A percentile compares a stretch with the other conserved stretches of the same genome.
Conservation (phyloP, 2,888 invertebrate genomes). For the Drosophila meridionalis region DNA sequence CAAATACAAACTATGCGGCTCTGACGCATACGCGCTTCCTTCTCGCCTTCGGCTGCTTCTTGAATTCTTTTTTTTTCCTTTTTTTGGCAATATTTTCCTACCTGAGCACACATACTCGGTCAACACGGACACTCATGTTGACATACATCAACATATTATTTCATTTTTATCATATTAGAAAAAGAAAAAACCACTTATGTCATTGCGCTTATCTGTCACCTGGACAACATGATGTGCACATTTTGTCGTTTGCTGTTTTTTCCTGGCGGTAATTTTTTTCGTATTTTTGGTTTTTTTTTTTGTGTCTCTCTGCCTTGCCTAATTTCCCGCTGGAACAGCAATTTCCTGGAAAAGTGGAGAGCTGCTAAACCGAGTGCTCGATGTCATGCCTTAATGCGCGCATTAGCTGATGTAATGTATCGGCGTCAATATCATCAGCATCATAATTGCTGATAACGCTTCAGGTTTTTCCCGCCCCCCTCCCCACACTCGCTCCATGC, state of each 20-base stretch:
- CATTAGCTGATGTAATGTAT: slow-evolving; percentile 25
- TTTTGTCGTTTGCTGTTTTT: slow-evolving; percentile 37
- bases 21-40: slow-evolving; percentile 44
- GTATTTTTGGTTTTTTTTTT: slow-evolving; percentile 10
- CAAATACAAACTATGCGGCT: slow-evolving; percentile 12
- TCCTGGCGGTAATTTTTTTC: slow-evolving; percentile 31
- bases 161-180: slow-evolving; percentile 27
- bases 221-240: slow-evolving; percentile 58
- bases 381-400: background rate
- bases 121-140: background rate
- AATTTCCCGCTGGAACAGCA: slow-evolving; percentile 28
- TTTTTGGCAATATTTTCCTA: slow-evolving; percentile 9
- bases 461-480: background rate
- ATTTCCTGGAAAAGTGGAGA: background rate
- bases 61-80: background rate
- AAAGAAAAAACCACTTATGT: slow-evolving; percentile 10
- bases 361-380: background rate
- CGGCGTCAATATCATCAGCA: slow-evolving; percentile 8
- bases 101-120: slow-evolving; percentile 17
- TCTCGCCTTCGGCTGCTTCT: slow-evolving; percentile 6
- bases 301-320: background rate
- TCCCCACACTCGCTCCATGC: background rate
- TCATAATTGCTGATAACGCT: background rate
- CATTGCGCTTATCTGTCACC: slow-evolving; percentile 35
- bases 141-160: slow-evolving; percentile 3